Evolutionary conservation across 2,797 vertebrate genomes (phyloP).

Genomic region (Typhlichthys eigenmanni): DNA sequence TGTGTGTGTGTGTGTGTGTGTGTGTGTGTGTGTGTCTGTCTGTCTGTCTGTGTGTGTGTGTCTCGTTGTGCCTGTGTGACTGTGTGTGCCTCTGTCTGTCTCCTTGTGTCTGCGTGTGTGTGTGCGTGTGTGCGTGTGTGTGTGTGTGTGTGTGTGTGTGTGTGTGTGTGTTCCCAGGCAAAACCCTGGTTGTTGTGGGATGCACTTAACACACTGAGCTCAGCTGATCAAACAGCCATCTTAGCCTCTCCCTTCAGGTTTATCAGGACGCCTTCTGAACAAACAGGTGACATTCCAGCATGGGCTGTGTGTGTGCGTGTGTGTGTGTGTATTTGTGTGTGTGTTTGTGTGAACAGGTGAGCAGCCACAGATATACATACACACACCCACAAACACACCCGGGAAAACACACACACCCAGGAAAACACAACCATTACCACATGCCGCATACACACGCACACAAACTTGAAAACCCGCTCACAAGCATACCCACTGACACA

Average conservation of each 20-base stretch:
- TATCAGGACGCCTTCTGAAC: constrained; percentile 14
- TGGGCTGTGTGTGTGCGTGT: constrained; percentile 10
- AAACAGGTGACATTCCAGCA: background rate
- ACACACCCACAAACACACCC: no score
- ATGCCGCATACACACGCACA: no score
- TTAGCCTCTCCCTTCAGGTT: constrained; percentile 49
- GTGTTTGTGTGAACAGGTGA: no score
- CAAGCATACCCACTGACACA: no score
- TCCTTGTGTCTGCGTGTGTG: background rate
- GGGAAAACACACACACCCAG: no score
- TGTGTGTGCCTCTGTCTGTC: constrained; percentile 3
- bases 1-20: background rate
- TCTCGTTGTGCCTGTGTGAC: background rate
- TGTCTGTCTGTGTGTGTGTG: background rate
- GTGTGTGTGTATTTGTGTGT: background rate
- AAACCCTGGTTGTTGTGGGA: constrained; percentile 59
- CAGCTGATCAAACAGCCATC: constrained; percentile 76
- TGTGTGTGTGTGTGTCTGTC: constrained; percentile 21
- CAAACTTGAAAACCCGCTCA: no score
- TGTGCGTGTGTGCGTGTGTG: background rate
- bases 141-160: constrained; percentile 1
- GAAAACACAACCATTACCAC: no score
- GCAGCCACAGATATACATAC: no score
- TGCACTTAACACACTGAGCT: constrained; percentile 62
- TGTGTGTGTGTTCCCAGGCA: constrained; percentile 40